A percentile compares a stretch with the other conserved stretches of the same genome.
These are phyloP conservation scores for Trematocara nigrifrons DNA, from an alignment of 2,113 vertebrate genomes.

Conservation along the genomic window DNA sequence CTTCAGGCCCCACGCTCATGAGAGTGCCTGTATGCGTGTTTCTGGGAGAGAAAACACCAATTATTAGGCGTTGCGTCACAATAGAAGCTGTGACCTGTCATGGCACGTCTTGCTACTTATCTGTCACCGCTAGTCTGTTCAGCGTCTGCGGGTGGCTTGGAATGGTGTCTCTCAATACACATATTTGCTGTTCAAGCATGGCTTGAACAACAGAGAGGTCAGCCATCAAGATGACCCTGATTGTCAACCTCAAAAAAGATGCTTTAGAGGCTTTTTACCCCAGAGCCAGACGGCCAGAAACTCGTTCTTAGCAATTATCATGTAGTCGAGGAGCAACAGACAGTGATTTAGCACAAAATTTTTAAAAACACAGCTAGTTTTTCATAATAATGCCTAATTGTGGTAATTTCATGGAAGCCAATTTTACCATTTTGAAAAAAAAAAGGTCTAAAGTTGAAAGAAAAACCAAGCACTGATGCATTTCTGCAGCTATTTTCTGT, in stretches of 20 bases:
- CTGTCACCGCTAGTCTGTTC: conserved; percentile 55
- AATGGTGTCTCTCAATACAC: conserved; percentile 46
- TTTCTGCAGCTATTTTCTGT: neutral
- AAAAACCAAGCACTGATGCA: neutral
- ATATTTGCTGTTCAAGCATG: conserved; percentile 51
- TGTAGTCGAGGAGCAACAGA: neutral
- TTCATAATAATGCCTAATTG: neutral
- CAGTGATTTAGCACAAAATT: neutral
- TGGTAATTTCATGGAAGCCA: neutral
- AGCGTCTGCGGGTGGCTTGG: conserved; percentile 52
- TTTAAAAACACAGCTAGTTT: neutral
- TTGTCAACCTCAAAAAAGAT: conserved; percentile 45
- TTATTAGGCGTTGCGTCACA: conserved; percentile 54
- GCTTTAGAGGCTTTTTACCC: conserved; percentile 23
- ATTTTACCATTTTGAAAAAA: neutral
- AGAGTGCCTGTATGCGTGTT: conserved; percentile 1
- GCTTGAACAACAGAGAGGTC: conserved; percentile 45
- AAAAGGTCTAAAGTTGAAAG: neutral
- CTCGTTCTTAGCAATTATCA: conserved; percentile 22
- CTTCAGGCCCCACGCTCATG: neutral
- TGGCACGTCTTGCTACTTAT: conserved; percentile 51
- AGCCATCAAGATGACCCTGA: conserved; percentile 56
- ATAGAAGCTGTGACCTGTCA: conserved; percentile 54
- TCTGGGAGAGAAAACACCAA: conserved; percentile 33
- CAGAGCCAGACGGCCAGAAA: neutral